A percentile compares a stretch with the other conserved stretches of the same genome.
phyloP scores from a whole-genome alignment of 2,113 vertebrate genomes.

The Trichechus manatus region DNA sequence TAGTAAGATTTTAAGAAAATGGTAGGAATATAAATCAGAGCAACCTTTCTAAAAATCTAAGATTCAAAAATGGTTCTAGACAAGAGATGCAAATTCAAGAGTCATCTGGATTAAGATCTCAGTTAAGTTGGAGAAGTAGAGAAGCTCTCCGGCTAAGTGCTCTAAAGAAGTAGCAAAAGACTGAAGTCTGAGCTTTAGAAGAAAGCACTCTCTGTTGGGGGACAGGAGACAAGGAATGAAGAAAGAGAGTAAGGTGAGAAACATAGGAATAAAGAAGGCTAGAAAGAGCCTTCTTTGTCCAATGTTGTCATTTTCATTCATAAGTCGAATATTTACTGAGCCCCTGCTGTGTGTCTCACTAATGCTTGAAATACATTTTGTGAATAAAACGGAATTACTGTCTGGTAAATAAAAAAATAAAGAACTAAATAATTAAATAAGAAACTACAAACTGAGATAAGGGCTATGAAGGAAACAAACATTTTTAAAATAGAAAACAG shows the following conservation, averaged over 20 bases:
- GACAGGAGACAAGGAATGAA: not conserved
- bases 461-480: conserved; percentile 37
- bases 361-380: not conserved
- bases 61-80: conserved; percentile 2
- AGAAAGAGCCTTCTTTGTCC: not conserved
- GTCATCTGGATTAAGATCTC: not conserved
- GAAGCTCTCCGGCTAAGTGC: not conserved
- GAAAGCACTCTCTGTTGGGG: not conserved
- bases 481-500: conserved; percentile 56
- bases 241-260: not conserved
- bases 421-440: conserved; percentile 59
- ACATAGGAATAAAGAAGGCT: not conserved
- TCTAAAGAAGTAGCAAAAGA: not conserved
- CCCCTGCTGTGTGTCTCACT: not conserved
- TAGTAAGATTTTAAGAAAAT: conserved; percentile 34
- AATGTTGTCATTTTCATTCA: not conserved
- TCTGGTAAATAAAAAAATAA: conserved; percentile 50
- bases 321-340: not conserved
- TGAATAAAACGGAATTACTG: conserved; percentile 29
- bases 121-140: not conserved
- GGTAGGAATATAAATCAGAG: conserved; percentile 15
- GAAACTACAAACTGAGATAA: conserved; percentile 65
- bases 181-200: not conserved
- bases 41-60: conserved; percentile 31
- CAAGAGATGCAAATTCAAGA: not conserved